These are phyloP conservation scores for Cuculus canorus DNA, from an alignment of 2,797 vertebrate genomes.

Conservation along the genomic window DNA sequence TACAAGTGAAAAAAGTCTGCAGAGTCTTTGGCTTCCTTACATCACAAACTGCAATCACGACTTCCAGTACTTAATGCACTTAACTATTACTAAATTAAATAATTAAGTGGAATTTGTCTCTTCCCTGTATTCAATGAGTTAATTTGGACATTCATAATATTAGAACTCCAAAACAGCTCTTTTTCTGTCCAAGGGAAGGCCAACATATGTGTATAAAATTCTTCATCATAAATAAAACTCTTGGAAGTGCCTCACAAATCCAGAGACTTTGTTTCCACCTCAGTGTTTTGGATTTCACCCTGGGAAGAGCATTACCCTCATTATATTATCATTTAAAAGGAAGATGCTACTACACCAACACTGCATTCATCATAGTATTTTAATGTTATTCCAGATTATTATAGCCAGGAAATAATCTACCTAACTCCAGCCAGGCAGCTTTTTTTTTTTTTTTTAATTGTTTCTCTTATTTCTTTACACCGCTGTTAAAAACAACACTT, in stretches of 20 bases:
- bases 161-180: neutral
- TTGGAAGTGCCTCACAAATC: neutral
- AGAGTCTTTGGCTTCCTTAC: neutral
- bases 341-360: neutral
- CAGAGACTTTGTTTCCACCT: neutral
- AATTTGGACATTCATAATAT: neutral
- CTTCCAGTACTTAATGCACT: neutral
- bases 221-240: neutral
- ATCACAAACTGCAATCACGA: neutral
- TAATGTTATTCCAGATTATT: neutral
- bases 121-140: neutral
- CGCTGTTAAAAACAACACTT: neutral
- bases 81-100: neutral
- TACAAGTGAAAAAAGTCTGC: neutral
- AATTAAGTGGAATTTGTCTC: neutral
- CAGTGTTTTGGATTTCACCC: neutral
- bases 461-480: neutral
- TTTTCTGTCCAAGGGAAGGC: neutral
- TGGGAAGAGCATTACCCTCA: neutral
- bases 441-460: neutral
- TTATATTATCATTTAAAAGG: neutral
- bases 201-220: neutral
- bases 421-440: neutral
- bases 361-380: neutral
- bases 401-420: neutral